Conservation (phyloP, 2,113 vertebrate genomes). For the Caranx ignobilis region DNA sequence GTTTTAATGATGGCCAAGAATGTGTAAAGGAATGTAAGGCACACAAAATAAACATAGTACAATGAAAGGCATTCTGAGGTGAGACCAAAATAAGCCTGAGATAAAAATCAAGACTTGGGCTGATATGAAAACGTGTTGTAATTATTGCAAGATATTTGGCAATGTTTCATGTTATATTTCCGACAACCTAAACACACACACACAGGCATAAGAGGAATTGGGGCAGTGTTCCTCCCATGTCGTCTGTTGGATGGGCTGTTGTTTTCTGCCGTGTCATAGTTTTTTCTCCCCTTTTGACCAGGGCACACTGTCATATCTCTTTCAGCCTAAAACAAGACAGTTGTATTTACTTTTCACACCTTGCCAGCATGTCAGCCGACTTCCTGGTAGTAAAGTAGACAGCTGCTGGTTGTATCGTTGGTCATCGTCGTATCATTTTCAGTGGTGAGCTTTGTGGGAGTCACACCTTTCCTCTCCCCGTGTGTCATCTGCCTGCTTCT, state of each 20-base stretch:
- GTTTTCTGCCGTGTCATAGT: conserved; percentile 19
- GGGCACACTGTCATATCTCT: conserved; percentile 52
- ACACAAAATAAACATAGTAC: conserved; percentile 3
- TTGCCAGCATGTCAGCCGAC: conserved; percentile 37
- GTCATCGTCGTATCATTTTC: conserved; percentile 60
- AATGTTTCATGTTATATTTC: background rate
- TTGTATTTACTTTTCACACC: conserved; percentile 61
- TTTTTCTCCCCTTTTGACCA: conserved; percentile 26
- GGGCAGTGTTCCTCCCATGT: conserved; percentile 23
- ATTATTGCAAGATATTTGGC: conserved; percentile 7
- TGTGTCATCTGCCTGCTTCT: conserved; percentile 77
- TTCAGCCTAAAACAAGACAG: conserved; percentile 56
- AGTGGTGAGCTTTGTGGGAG: conserved; percentile 56
- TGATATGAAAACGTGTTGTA: background rate
- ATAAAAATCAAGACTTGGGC: conserved; percentile 11
- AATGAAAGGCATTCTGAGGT: conserved; percentile 10
- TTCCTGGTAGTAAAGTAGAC: conserved; percentile 49
- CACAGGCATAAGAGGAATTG: background rate
- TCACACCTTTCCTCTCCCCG: conserved; percentile 59
- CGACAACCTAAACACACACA: background rate
- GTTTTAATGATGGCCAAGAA: conserved; percentile 19
- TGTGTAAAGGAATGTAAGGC: conserved; percentile 7
- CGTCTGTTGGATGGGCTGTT: conserved; percentile 23
- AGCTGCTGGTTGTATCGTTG: conserved; percentile 60
- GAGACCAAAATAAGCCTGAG: background rate